Evolutionary conservation across 2,113 vertebrate species (phyloP).

Genomic region (Apistogramma diplotaenia): DNA sequence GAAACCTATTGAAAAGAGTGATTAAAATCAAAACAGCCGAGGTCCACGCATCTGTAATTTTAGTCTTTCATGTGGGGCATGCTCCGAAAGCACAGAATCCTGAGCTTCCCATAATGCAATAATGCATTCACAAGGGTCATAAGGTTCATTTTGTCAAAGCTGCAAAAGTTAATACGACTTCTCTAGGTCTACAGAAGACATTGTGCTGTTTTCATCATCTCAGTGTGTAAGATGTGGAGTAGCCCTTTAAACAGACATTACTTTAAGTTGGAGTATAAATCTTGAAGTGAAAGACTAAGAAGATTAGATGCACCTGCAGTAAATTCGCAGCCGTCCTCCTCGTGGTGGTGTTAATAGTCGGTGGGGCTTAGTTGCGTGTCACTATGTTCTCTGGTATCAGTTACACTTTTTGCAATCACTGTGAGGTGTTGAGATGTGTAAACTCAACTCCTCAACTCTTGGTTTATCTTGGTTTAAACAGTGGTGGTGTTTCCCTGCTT

Average conservation of each 20-base stretch:
- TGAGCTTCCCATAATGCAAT: not conserved
- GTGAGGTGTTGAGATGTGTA: constrained; percentile 64
- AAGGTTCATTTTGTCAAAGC: not conserved
- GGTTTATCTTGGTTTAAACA: constrained; percentile 73
- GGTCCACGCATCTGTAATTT: not conserved
- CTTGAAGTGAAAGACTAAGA: not conserved
- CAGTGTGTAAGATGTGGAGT: not conserved
- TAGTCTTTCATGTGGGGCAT: not conserved
- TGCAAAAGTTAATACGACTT: not conserved
- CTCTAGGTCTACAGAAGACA: not conserved
- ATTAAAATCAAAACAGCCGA: not conserved
- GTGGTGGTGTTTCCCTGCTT: constrained; percentile 69
- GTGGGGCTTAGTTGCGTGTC: not conserved
- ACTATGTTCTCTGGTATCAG: not conserved
- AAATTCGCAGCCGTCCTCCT: not conserved
- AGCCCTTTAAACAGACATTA: not conserved
- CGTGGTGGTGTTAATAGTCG: not conserved
- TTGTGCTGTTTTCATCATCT: not conserved
- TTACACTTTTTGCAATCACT: constrained; percentile 32
- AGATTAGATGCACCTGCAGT: not conserved
- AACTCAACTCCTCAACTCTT: constrained; percentile 67
- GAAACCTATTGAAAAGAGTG: not conserved
- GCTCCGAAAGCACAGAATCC: not conserved
- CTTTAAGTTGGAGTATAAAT: not conserved
- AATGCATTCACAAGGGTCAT: not conserved